Base-by-base conservation (phyloP, 2,888 invertebrate genomes). In the Smittia sp. region DNA sequence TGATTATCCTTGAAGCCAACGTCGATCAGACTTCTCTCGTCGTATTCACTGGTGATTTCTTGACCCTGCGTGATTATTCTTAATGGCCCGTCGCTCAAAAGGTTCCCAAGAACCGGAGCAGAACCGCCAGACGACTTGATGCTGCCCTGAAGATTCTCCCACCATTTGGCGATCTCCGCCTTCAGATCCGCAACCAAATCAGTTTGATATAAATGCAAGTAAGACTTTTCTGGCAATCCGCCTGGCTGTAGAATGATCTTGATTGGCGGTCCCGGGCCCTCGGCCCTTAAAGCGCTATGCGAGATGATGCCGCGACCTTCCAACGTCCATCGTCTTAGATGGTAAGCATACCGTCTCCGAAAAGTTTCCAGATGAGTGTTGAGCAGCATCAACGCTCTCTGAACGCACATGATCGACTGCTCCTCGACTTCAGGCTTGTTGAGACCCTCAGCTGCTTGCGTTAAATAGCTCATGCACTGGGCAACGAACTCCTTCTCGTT, bases 131-230 rank as follows among this genome's bases (percentile, higher is more conserved):
- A 79, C 68, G 77, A 77, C 66, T 76, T 77, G 1, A 78, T 79
- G 79, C 80, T 79, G 54, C 79, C 79, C 75, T 85, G 84, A 15
- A 85, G 76, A 75, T 85, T 85, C 81, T 95, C 94, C 93, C 95
- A 96, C 96, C 96, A 96, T 76, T 93, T 91, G n/a, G 94, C 93
- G 74, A 96, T 94, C 85, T 96, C 96, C 0, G 96, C 96, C 75
- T 96, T 85, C 72, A 97, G 83, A 81, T 96, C 96, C 1, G 95
- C 96, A 25, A 97, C 90, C 76, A 93, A 89, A 83, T 96, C 96
- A n/a, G 90, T 88, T 54, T 90, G 90, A 76, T 91, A 86, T 82
- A 97, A 86, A 77, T 92, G 89, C 13, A 97, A 84, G 20, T 89
- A 86, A 20, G 92, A 93, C 79, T 95, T 90, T 75, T 95, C 94